Base-by-base conservation (phyloP, 2,888 invertebrate species). In the Apocheima hispidaria region DNA sequence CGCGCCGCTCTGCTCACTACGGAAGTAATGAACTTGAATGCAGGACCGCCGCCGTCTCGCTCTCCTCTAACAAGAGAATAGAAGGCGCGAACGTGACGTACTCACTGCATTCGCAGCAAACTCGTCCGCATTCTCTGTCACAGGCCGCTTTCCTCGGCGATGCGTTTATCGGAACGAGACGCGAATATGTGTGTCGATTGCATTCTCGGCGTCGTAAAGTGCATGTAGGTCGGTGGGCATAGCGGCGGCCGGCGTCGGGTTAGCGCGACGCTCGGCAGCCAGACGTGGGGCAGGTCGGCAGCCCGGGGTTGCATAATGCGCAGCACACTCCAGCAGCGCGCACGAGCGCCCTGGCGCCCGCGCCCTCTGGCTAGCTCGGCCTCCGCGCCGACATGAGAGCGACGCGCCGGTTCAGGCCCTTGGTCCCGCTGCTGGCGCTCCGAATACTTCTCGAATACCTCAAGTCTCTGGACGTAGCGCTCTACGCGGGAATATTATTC, bases 21-120 rank as follows among this genome's bases (percentile, higher is more conserved):
- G 92, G 91, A 93, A 93, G 93, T 93, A 92, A 92, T 93, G 92
- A 93, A 93, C 93, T 93, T 93, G 93, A 92, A 90, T 91, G 89
- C 91, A 89, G 85, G 77, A 82, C 83, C 84, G 77, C 84, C 81
- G 81, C 86, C 74, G 79, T 91, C 90, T 85, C 82, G 79, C 87
- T 91, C 90, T 81, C 68, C 68, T 82, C 81, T 83, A 81, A 76
- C 76, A 81, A 78, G 73, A 76, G 78, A 82, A 77, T 75, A 74
- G 81, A 85, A 86, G 86, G 88, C 85, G 85, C 82, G 87, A 92
- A 84, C 81, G 91, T 87, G 92, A 91, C 87, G 87, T 83, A 85
- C 87, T 87, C 86, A 83, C 86, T 89, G 91, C 90, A 89, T 83
- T 88, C 83, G 85, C 88, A 87, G 90, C 90, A 90, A 90, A 91